Base-by-base conservation (phyloP, 2,113 vertebrate genomes). In the Scolopax mira region DNA sequence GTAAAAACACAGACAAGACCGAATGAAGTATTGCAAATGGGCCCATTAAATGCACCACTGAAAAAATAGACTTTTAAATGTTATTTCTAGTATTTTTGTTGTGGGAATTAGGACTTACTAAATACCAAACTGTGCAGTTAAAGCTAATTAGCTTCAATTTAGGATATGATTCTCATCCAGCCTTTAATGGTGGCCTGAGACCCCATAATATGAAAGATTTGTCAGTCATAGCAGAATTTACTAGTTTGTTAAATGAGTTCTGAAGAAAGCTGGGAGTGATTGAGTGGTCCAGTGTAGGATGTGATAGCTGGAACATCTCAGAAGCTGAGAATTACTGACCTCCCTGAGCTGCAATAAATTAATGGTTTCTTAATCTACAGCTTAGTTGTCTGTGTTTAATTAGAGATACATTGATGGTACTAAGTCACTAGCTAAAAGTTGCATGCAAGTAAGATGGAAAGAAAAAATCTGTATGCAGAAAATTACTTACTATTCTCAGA, bases 271-370 rank as follows among this genome's bases (percentile, higher is more conserved):
- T 51, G 66, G 42, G 48, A 90, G 31, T 27, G 5, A 62, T 8
- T 80, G 90, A 94, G 33, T 80, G 73, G 75, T 78, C 71, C 31
- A 8, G n/a, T 0, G 0, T 65, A 84, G 86, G 37, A 60, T 0
- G 2, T 11, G 15, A 39, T 93, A 79, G 37, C 80, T 83, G 66
- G 70, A 85, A 81, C 48, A n/a, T 89, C 31, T 58, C 4, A 10
- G 42, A 66, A 66, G 62, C 73, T 0, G 0, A 77, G 71, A 61
- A 35, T 66, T 80, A 85, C 35, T 49, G 46, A 64, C 92, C 39
- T 95, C 57, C 51, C 85, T 81, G 64, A 82, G 79, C 79, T 94
- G 75, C 60, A 70, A 28, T 60, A 96, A 94, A 94, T 79, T 66
- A 51, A 67, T 84, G 25, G 75, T 96, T 88, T 74, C 23, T 57